Evolutionary conservation across 2,797 vertebrate species (phyloP).

Genomic region (Falco columbarius): DNA sequence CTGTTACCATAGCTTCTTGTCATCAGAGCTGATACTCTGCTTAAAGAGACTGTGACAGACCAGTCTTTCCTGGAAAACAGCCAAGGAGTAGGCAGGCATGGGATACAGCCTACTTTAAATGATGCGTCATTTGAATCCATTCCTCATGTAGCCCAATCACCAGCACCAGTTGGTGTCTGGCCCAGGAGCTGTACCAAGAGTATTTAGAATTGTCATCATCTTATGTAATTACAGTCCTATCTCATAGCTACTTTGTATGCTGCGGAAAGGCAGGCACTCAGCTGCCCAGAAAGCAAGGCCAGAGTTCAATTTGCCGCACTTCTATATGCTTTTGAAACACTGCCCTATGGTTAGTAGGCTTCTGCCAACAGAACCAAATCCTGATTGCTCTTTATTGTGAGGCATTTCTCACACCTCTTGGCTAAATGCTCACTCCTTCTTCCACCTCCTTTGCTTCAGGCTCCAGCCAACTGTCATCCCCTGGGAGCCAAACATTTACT

Average conservation of each 20-base stretch:
- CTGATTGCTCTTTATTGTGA: background rate
- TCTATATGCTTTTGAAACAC: background rate
- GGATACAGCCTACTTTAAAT: background rate
- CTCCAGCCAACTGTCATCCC: background rate
- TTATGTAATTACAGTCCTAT: background rate
- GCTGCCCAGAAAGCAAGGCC: background rate
- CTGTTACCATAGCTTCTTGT: background rate
- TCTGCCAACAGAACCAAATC: background rate
- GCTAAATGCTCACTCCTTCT: background rate
- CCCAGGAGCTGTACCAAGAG: background rate
- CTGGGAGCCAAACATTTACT: background rate
- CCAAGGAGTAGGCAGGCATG: background rate
- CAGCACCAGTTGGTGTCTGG: background rate
- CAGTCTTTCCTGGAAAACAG: background rate
- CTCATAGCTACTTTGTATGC: background rate
- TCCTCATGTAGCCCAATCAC: background rate
- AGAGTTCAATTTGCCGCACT: background rate
- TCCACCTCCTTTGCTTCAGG: background rate
- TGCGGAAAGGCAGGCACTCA: background rate
- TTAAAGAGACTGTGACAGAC: background rate
- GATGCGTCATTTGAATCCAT: fast-evolving
- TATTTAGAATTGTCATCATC: background rate
- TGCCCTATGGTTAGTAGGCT: background rate
- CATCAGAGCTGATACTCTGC: background rate
- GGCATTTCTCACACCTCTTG: background rate